These are phyloP conservation scores for Heliocidaris erythrogramma DNA, from an alignment of 35 echinoderm and acorn worm species.

Conservation along the genomic window DNA sequence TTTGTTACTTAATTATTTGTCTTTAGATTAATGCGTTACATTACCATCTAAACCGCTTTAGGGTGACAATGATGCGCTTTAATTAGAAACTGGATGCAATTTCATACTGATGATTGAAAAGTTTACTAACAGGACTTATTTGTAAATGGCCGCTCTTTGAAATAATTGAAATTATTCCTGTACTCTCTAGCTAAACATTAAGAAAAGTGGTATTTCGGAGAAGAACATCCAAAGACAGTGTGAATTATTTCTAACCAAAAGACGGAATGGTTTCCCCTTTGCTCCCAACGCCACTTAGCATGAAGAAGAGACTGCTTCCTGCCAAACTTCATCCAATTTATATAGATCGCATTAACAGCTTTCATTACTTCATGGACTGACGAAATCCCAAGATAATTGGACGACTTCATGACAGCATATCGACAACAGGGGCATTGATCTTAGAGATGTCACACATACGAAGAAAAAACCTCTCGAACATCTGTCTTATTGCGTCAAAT, in stretches of 20 bases:
- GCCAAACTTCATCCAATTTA: not conserved
- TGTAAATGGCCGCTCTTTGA: too few relatives aligned
- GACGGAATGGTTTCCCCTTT: not conserved
- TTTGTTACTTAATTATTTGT: too few relatives aligned
- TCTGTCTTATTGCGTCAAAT: not conserved
- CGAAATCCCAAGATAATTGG: constrained; percentile 17
- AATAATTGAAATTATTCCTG: too few relatives aligned
- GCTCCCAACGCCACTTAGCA: not conserved
- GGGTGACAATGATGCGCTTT: too few relatives aligned
- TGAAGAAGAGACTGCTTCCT: not conserved
- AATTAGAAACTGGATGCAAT: too few relatives aligned
- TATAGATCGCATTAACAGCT: not conserved
- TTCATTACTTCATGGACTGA: constrained; percentile 10
- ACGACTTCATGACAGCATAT: not conserved
- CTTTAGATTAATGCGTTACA: too few relatives aligned
- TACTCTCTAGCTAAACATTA: too few relatives aligned
- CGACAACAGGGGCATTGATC: not conserved
- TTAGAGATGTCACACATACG: not conserved
- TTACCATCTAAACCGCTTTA: too few relatives aligned
- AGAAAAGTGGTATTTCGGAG: not conserved
- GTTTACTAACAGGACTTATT: too few relatives aligned
- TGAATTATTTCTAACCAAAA: not conserved
- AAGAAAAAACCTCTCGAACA: not conserved
- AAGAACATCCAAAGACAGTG: not conserved
- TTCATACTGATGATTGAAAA: too few relatives aligned